phyloP scores from a whole-genome alignment of 2,888 invertebrate genomes.

The Monochamus alternatus region DNA sequence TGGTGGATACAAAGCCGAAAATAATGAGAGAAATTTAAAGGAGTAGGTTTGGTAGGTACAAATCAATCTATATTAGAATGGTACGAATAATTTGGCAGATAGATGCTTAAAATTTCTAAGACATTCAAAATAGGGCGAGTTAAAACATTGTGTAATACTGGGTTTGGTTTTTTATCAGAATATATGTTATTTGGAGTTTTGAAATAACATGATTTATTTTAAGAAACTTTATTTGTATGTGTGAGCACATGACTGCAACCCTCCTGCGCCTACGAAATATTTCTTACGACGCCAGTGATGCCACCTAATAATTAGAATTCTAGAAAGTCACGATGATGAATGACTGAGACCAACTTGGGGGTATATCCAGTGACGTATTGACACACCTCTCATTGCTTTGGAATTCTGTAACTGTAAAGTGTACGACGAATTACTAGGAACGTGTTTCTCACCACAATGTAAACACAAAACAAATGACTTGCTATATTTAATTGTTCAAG shows the following conservation, averaged over 20 bases:
- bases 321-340: slow-evolving; percentile 22
- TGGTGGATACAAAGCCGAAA: neutral
- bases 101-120: too few relatives aligned
- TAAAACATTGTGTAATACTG: too few relatives aligned
- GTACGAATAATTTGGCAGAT: too few relatives aligned
- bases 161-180: too few relatives aligned
- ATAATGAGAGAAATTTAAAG: too few relatives aligned
- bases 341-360: slow-evolving; percentile 19
- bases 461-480: neutral
- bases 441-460: neutral
- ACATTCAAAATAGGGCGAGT: too few relatives aligned
- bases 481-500: neutral
- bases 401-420: neutral
- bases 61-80: too few relatives aligned
- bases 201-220: neutral
- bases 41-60: too few relatives aligned
- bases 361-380: slow-evolving; percentile 29
- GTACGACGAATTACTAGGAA: slow-evolving; percentile 14
- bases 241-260: neutral
- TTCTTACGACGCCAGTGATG: neutral
- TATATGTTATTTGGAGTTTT: too few relatives aligned
- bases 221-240: neutral
- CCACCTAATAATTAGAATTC: slow-evolving; percentile 7
- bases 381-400: slow-evolving; percentile 20
- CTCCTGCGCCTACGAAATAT: too few relatives aligned